Base-by-base conservation (phyloP, 2,888 invertebrate species). In the Diadromus collaris region DNA sequence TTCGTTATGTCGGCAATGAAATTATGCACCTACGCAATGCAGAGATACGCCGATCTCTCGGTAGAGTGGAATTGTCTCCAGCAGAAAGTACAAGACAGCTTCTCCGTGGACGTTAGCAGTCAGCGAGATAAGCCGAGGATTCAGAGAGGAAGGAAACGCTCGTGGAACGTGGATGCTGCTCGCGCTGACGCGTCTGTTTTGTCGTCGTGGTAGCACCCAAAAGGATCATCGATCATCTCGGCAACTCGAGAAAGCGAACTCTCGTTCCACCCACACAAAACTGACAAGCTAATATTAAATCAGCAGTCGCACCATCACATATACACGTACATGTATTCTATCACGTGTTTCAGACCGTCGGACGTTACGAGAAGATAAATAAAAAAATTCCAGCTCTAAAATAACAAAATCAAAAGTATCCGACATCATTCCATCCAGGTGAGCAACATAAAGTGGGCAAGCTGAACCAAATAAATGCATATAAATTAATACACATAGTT, bases 221-320 rank as follows among this genome's bases (percentile, higher is more conserved):
- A 58, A 68, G 70, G 61, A 69, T 79, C 79, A 79, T 79, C 76
- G 79, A 79, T 79, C 79, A 79, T 79, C 79, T 70, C 61, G 61
- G 60, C 29, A 56, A 67, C 58, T 41, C 61, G 76, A 73, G 79
- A 76, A 67, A 79, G 79, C 79, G 73, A 73, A 76, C 65, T 79
- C 79, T 73, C 76, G 79, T 79, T 72, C 73, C 79, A 70, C 79
- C 79, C 79, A 79, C 79, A 65, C 73, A 27, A 56, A 16, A 41
- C 44, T 65, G 54, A 60, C 76, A 68, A 32, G 63, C 79, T 73
- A 56, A 70, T 70, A 58, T 67, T 67, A 67, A 60, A 60, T 70
- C 60, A 13, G 54, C 54, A 34, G 54, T 61, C 34, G 2, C 65
- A 58, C 58, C 24, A 29, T 61, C 48, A 21, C 21, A 61, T 34